phyloP scores from a whole-genome alignment of 2,113 vertebrate species.

The Sinocyclocheilus anophthalmus region DNA sequence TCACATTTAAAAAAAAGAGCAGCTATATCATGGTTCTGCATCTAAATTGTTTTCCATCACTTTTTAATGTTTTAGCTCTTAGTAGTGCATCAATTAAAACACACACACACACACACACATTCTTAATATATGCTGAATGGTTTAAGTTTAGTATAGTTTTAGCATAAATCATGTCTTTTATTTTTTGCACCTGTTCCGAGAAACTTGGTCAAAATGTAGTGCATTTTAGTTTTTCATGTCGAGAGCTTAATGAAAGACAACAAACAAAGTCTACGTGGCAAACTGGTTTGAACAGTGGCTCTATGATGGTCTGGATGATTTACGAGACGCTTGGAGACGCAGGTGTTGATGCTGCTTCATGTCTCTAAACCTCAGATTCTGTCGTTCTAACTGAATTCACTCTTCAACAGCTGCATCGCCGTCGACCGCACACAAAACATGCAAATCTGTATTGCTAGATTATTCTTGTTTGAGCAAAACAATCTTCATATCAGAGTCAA shows the following conservation, averaged over 20 bases:
- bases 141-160: not conserved
- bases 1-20: too few relatives aligned
- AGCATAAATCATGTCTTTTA: not conserved
- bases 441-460: too few relatives aligned
- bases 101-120: too few relatives aligned
- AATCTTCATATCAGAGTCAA: not conserved
- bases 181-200: not conserved
- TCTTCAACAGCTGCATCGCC: too few relatives aligned
- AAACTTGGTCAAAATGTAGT: not conserved
- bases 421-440: too few relatives aligned
- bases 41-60: not conserved
- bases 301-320: not conserved
- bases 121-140: not conserved
- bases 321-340: not conserved
- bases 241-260: not conserved
- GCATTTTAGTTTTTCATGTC: not conserved
- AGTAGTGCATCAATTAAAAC: too few relatives aligned
- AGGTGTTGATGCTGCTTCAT: conserved; percentile 37
- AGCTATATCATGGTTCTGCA: too few relatives aligned
- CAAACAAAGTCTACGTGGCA: not conserved
- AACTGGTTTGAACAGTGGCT: not conserved
- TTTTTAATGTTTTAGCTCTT: not conserved
- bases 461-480: too few relatives aligned
- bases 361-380: too few relatives aligned
- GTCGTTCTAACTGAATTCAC: too few relatives aligned